Evolutionary conservation across 2,113 vertebrate genomes (phyloP).

Genomic region (Mastomys natalensis): DNA sequence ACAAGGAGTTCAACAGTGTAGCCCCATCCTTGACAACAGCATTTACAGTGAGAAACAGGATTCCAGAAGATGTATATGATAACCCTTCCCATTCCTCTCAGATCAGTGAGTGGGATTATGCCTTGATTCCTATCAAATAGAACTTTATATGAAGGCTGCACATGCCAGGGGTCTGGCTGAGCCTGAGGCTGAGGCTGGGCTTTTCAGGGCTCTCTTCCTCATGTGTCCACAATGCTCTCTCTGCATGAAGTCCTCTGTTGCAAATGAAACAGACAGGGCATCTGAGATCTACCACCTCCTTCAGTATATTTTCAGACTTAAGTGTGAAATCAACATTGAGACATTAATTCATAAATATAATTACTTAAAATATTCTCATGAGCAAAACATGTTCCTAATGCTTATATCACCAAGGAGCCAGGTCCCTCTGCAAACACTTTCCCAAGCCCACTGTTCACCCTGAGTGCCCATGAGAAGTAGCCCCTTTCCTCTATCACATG

Average conservation of each 20-base stretch:
- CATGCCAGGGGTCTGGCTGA: background rate
- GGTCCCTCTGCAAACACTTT: background rate
- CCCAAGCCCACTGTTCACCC: background rate
- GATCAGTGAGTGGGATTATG: background rate
- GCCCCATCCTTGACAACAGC: background rate
- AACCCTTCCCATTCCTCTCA: too few relatives aligned
- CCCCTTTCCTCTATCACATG: too few relatives aligned
- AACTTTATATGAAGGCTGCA: background rate
- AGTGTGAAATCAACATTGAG: background rate
- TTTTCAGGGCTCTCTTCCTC: background rate
- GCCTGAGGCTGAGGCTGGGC: background rate
- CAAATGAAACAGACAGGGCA: background rate
- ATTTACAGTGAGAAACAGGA: background rate
- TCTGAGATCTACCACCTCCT: background rate
- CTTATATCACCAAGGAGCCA: background rate
- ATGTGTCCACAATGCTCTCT: background rate
- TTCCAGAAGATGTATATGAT: too few relatives aligned
- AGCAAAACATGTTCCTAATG: background rate
- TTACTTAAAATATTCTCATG: conserved; percentile 13
- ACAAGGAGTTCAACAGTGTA: background rate
- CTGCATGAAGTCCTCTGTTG: background rate
- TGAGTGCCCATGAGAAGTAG: background rate
- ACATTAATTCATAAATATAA: background rate
- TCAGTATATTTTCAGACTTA: background rate
- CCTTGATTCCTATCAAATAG: conserved; percentile 13